Evolutionary conservation across 2,888 invertebrate genomes (phyloP).

Genomic region (Drosophila tripunctata): DNA sequence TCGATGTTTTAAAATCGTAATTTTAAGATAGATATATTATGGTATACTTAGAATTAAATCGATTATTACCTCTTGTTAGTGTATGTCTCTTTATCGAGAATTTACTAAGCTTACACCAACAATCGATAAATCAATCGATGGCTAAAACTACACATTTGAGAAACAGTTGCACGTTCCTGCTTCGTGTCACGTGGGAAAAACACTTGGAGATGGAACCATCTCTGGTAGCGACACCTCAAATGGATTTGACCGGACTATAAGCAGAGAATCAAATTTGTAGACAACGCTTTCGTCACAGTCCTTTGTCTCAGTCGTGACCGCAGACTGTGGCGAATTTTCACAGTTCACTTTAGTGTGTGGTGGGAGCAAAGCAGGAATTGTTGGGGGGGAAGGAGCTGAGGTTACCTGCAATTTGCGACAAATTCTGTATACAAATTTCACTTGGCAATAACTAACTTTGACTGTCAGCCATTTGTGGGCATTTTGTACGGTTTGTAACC

Average conservation of each 20-base stretch:
- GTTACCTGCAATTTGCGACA: conserved; percentile 66
- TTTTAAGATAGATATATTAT: too few relatives aligned
- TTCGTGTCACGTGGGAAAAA: conserved; percentile 6
- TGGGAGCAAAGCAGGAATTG: neutral
- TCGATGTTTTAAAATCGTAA: too few relatives aligned
- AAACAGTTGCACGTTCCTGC: neutral
- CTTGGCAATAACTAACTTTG: conserved; percentile 43
- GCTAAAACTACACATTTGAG: neutral
- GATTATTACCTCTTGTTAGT: too few relatives aligned
- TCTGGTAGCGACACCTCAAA: conserved; percentile 13
- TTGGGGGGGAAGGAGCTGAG: neutral
- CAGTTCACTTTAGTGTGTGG: conserved; percentile 2
- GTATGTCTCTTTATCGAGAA: too few relatives aligned
- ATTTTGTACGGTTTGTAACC: conserved; percentile 60
- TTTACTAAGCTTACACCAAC: too few relatives aligned
- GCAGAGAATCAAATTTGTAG: conserved; percentile 21
- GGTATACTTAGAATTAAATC: too few relatives aligned
- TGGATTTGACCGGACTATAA: conserved; percentile 7
- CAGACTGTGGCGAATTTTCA: conserved; percentile 46
- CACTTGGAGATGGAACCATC: too few relatives aligned
- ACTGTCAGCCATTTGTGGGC: conserved; percentile 50
- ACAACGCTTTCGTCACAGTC: conserved; percentile 54
- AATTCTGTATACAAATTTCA: conserved; percentile 58
- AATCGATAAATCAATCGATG: neutral
- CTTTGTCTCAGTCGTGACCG: conserved; percentile 58